Conservation (phyloP, 2,888 invertebrate species). For the Copidosoma aretas region DNA sequence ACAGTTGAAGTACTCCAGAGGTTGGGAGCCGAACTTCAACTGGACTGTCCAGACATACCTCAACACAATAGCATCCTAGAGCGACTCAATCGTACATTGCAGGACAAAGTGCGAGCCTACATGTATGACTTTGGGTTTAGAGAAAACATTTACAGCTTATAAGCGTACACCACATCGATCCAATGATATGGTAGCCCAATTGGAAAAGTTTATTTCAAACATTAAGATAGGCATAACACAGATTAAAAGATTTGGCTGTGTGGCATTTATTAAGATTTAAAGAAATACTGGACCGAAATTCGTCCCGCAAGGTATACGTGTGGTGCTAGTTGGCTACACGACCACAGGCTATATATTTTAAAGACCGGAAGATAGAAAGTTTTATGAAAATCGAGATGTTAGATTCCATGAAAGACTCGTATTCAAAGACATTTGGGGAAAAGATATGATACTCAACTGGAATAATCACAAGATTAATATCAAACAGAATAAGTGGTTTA, state of each 20-base stretch:
- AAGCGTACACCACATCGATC: slow-evolving; percentile 38
- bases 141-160: slow-evolving; percentile 8
- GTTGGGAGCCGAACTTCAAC: too few relatives aligned
- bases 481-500: too few relatives aligned
- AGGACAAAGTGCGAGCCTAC: too few relatives aligned
- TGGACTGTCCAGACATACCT: slow-evolving; percentile 11
- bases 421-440: too few relatives aligned
- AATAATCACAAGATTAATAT: too few relatives aligned
- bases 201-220: neutral
- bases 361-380: slow-evolving; percentile 27
- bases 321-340: slow-evolving; percentile 10
- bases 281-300: slow-evolving; percentile 26
- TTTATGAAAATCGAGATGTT: too few relatives aligned
- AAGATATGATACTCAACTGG: too few relatives aligned
- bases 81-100: slow-evolving; percentile 32
- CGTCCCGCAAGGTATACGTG: slow-evolving; percentile 5
- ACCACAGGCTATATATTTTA: slow-evolving; percentile 39
- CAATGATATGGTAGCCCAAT: slow-evolving; percentile 20
- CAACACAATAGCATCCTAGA: slow-evolving; percentile 39
- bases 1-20: too few relatives aligned
- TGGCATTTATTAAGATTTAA: slow-evolving; percentile 38
- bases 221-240: neutral
- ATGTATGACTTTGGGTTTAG: too few relatives aligned
- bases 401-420: too few relatives aligned
- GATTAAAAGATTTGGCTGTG: slow-evolving; percentile 25